Evolutionary conservation across 1,140 invertebrate genomes (phyloP).

Genomic region (Cyclargus thomasi): DNA sequence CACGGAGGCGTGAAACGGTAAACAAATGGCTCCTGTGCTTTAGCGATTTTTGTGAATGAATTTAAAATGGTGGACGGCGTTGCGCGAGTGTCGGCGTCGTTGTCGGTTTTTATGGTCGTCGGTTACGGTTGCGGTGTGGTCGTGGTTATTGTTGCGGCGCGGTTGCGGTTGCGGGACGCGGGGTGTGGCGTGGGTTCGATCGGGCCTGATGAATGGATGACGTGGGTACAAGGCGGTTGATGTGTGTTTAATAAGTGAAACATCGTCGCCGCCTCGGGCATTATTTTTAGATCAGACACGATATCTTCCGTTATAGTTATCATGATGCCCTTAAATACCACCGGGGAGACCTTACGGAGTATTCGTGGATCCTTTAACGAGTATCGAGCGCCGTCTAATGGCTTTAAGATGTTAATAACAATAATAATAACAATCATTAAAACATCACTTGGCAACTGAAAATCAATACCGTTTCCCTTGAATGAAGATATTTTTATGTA

Average conservation of each 20-base stretch:
- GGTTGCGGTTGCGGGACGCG: constrained; percentile 29
- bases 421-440: neutral
- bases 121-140: constrained; percentile 28
- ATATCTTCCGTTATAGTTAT: constrained; percentile 25
- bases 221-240: constrained; percentile 50
- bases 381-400: neutral
- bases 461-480: neutral
- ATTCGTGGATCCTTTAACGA: too few species aligned
- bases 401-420: neutral
- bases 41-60: constrained; percentile 73
- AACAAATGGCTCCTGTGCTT: constrained; percentile 58
- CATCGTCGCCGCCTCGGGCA: constrained; percentile 46
- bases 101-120: constrained; percentile 37
- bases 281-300: constrained; percentile 59
- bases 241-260: constrained; percentile 59
- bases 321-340: constrained; percentile 29
- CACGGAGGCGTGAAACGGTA: constrained; percentile 53
- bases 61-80: constrained; percentile 66
- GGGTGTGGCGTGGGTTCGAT: constrained; percentile 55
- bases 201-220: constrained; percentile 68
- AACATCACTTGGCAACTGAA: neutral
- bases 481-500: neutral
- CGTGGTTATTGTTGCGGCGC: constrained; percentile 21
- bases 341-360: too few species aligned
- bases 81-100: constrained; percentile 46